Percentiles rank a stretch among this genome's conserved stretches.
phyloP scores from a whole-genome alignment of 2,888 invertebrate genomes.

The Dugesia japonica region DNA sequence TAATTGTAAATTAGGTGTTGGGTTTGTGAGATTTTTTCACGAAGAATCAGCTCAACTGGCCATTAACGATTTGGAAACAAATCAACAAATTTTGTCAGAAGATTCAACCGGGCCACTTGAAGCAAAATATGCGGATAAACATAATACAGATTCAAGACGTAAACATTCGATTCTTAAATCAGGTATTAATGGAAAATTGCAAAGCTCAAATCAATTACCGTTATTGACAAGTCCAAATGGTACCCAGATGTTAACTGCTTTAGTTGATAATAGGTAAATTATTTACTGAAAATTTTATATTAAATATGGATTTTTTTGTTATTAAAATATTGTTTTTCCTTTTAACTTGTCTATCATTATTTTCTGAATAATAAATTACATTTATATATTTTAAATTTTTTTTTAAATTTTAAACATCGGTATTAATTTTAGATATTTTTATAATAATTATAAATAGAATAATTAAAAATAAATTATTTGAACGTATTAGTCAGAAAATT shows the following conservation, averaged over 20 bases:
- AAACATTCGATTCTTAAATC: background rate
- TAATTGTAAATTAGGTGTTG: slow-evolving; percentile 22
- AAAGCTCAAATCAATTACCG: slow-evolving; percentile 22
- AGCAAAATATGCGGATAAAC: slow-evolving; percentile 34
- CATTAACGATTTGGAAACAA: slow-evolving; percentile 21
- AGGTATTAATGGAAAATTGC: background rate
- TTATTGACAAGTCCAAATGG: slow-evolving; percentile 2
- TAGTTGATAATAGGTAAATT: background rate
- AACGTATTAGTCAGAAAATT: no score
- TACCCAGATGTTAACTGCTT: background rate
- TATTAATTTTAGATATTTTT: no score
- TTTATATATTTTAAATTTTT: no score
- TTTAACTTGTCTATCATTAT: no score
- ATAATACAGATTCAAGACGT: slow-evolving; percentile 31
- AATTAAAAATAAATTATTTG: no score
- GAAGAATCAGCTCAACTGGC: slow-evolving; percentile 31
- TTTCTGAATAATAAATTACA: no score
- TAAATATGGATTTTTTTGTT: no score
- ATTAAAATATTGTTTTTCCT: no score
- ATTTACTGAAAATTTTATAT: no score
- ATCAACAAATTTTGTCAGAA: slow-evolving; percentile 20
- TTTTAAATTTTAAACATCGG: no score
- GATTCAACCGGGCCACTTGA: slow-evolving; percentile 27
- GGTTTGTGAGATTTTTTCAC: slow-evolving; percentile 32
- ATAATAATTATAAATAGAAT: no score